Conservation (phyloP, 2,797 vertebrate species). For the Decapterus maruadsi region DNA sequence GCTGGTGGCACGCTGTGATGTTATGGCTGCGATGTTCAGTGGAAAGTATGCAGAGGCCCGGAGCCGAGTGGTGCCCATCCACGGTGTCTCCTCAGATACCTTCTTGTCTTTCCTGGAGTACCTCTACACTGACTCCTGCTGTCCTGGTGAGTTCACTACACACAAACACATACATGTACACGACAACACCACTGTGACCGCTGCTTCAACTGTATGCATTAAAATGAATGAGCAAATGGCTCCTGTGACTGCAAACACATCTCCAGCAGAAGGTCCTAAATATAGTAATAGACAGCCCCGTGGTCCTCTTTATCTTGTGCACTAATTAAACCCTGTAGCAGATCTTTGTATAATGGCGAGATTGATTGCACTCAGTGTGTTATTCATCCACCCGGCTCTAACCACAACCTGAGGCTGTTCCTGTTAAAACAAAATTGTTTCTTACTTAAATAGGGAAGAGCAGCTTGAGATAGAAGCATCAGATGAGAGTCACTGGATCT, state of each 20-base stretch:
- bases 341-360: constrained; percentile 7
- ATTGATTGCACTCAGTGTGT: constrained; percentile 30
- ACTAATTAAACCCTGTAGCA: constrained; percentile 34
- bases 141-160: constrained; percentile 90
- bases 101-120: constrained; percentile 97
- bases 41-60: constrained; percentile 96
- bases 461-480: neutral
- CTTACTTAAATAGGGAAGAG: neutral
- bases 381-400: constrained; percentile 16
- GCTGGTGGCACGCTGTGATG: constrained; percentile 94
- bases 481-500: constrained; percentile 8
- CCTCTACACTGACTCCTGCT: constrained; percentile 96
- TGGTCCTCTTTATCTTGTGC: constrained; percentile 7
- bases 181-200: neutral
- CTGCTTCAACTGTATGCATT: neutral
- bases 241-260: constrained; percentile 13
- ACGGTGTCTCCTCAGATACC: constrained; percentile 96
- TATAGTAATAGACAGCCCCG: constrained; percentile 8
- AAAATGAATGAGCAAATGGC: neutral
- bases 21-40: constrained; percentile 99
- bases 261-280: neutral
- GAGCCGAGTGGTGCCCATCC: constrained; percentile 93
- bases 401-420: neutral
- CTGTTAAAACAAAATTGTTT: constrained; percentile 26
- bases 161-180: neutral